A percentile compares a stretch with the other conserved stretches of the same genome.
Conservation (phyloP, 2,888 invertebrate genomes). For the Philereme transversata region DNA sequence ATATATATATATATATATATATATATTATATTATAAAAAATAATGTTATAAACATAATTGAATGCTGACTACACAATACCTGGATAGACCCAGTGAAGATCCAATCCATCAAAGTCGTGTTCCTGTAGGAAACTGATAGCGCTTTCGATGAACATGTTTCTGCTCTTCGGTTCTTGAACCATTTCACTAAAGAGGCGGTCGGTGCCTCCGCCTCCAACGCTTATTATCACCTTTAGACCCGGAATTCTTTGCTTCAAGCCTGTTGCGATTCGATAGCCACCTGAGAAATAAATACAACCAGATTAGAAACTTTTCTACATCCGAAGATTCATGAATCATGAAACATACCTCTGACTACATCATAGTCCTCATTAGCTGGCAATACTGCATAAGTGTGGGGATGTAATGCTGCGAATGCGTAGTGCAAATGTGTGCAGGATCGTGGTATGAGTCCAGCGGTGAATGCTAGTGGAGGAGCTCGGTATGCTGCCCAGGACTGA, state of each 20-base stretch:
- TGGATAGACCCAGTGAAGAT: constrained; percentile 91
- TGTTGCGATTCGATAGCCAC: constrained; percentile 88
- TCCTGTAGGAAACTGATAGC: constrained; percentile 86
- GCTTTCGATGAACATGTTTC: constrained; percentile 86
- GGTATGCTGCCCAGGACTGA: constrained; percentile 87
- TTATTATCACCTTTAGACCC: constrained; percentile 87
- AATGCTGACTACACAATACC: constrained; percentile 52
- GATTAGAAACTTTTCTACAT: neutral
- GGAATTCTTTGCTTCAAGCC: constrained; percentile 87
- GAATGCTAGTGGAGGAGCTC: constrained; percentile 87
- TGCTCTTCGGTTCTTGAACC: constrained; percentile 80
- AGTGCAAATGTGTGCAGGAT: constrained; percentile 90
- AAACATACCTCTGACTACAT: constrained; percentile 86
- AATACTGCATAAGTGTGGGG: constrained; percentile 85
- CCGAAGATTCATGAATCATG: neutral
- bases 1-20: no score
- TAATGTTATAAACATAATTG: no score
- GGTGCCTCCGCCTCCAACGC: constrained; percentile 88
- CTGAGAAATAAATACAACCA: constrained; percentile 60
- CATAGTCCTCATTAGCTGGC: constrained; percentile 88
- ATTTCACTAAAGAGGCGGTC: constrained; percentile 85
- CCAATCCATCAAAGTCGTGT: constrained; percentile 91
- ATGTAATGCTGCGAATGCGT: constrained; percentile 88
- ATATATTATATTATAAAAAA: no score
- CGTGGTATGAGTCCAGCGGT: constrained; percentile 86